Evolutionary conservation across 2,113 vertebrate species (phyloP), one percentile per base, ranked within the genome.

Genomic region (Syngnathus floridae): DNA sequence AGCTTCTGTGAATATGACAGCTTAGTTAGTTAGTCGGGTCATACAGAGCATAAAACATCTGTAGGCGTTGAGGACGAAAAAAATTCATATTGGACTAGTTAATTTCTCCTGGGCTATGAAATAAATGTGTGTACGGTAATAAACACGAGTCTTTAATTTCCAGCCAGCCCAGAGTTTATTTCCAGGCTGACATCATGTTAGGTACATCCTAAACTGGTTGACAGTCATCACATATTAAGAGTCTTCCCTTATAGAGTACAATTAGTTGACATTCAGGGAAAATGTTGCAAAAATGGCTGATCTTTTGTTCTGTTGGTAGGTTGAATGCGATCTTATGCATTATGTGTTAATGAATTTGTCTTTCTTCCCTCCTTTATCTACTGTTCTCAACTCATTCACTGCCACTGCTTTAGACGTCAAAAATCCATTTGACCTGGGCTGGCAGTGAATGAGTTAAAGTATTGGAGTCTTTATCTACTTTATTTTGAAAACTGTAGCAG

Each of bases 81-180:
- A 13, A n/a, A 5, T 79, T 82, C 72, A 11, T 64, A 83, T 76
- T 83, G 78, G 85, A 85, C 72, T 78, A 80, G 74, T 85, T 88
- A 79, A 87, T 85, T 74, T 87, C 75, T 83, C 81, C 80, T 87
- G 84, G 84, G 84, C 81, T 87, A 67, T 64, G 74, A 70, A 85
- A 76, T 75, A 84, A 69, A 74, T 78, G 75, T 67, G 73, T 58
- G 71, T 78, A 75, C 76, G 78, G 78, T 73, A 81, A 78, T 73
- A 79, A 80, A 82, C 77, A 64, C 40, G 41, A 75, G 51, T 69
- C 58, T 60, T 61, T 61, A 19, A 21, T 21, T n/a, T 51, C 21
- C 19, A 51, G 2, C 21, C 19, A 4, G 19, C 3, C 7, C n/a
- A 21, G 48, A 51, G 21, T 51, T 51, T 8, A 1, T 9, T 51